phyloP scores from a whole-genome alignment of 2,113 vertebrate genomes.

The Halcyon malimbica region DNA sequence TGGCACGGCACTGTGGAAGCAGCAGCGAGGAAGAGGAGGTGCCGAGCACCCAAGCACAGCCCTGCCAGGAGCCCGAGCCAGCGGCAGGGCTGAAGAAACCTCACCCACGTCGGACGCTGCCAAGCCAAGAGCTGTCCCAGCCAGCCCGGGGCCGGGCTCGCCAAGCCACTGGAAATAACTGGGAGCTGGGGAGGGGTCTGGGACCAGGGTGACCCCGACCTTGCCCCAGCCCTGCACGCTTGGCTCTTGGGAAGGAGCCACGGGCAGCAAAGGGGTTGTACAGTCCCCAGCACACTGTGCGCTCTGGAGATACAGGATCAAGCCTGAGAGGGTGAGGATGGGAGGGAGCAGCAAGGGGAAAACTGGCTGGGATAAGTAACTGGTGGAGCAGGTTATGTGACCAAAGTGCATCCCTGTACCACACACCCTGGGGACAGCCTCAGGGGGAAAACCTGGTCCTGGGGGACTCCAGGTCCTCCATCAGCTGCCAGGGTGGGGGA shows the following conservation, averaged over 20 bases:
- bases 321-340: accelerated
- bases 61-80: not conserved
- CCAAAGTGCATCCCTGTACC: not conserved
- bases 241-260: not conserved
- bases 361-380: not conserved
- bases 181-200: not conserved
- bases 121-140: not conserved
- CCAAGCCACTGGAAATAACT: constrained; percentile 18
- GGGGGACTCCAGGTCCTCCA: accelerated
- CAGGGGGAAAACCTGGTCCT: not conserved
- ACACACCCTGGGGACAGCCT: not conserved
- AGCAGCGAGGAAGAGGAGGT: not conserved
- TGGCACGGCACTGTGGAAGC: accelerated
- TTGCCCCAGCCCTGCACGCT: not conserved
- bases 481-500: not conserved
- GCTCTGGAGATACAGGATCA: not conserved
- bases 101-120: not conserved
- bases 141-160: not conserved
- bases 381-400: accelerated
- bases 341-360: not conserved
- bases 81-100: not conserved
- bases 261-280: not conserved
- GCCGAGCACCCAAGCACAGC: not conserved
- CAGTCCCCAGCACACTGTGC: accelerated
- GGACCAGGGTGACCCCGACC: not conserved